A percentile compares a stretch with the other conserved stretches of the same genome.
phyloP scores from a whole-genome alignment of 2,888 invertebrate species.

The Erynnis tages region DNA sequence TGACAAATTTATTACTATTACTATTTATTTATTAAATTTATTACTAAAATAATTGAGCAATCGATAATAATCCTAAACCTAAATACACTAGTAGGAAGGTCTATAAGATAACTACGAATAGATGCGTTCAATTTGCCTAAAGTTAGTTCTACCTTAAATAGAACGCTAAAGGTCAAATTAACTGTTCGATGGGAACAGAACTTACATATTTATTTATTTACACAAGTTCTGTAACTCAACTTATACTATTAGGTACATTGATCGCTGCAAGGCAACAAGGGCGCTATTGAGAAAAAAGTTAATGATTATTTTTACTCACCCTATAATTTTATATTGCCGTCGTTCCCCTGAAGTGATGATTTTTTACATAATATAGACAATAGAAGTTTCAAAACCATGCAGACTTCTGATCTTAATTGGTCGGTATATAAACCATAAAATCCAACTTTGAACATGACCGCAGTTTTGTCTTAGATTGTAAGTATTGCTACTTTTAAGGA shows the following conservation, averaged over 20 bases:
- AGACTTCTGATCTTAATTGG: too few species aligned
- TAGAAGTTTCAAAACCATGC: too few species aligned
- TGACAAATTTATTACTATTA: too few species aligned
- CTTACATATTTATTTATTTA: not conserved
- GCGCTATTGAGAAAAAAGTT: constrained; percentile 20
- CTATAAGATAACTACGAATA: not conserved
- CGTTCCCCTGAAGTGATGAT: constrained; percentile 48
- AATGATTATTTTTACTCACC: constrained; percentile 20
- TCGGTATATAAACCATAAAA: too few species aligned
- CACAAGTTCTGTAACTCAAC: constrained; percentile 13
- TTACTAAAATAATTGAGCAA: constrained; percentile 14
- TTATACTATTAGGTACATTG: constrained; percentile 16
- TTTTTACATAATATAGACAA: too few species aligned
- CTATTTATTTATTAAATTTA: not conserved
- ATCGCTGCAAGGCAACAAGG: constrained; percentile 58
- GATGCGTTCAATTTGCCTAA: not conserved
- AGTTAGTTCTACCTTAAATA: not conserved
- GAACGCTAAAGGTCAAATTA: not conserved
- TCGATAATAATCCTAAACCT: not conserved
- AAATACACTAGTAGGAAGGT: not conserved
- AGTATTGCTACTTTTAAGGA: too few species aligned
- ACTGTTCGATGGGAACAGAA: constrained; percentile 1
- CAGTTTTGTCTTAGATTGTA: too few species aligned
- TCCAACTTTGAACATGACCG: too few species aligned
- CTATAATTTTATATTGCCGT: too few species aligned